phyloP scores from a whole-genome alignment of 92 coral and sea anemone species.

The Zoanthus sansibaricus region DNA sequence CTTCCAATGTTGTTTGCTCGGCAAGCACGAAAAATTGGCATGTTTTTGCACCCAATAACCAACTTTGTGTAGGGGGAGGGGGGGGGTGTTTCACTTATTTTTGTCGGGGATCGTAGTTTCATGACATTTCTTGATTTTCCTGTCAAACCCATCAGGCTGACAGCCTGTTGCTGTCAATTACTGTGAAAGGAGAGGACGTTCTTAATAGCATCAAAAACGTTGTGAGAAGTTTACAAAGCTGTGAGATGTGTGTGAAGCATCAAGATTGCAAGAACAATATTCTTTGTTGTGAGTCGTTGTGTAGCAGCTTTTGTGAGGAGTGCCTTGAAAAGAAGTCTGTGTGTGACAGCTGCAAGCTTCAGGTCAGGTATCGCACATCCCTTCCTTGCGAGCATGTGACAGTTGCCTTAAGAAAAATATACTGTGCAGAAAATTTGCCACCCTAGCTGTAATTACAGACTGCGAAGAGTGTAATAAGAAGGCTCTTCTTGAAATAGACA shows the following conservation, averaged over 20 bases:
- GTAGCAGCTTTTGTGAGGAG: conserved; percentile 41
- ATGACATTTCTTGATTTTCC: too few relatives aligned
- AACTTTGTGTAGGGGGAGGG: too few relatives aligned
- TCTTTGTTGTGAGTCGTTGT: conserved; percentile 15
- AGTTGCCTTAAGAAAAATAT: conserved; percentile 13
- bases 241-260: conserved; percentile 21
- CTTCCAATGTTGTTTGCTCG: too few relatives aligned
- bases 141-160: too few relatives aligned
- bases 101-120: too few relatives aligned
- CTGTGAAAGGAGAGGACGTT: conserved; percentile 58
- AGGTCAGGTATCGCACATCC: conserved; percentile 41
- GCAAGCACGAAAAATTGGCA: too few relatives aligned
- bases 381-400: conserved; percentile 48
- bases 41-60: too few relatives aligned
- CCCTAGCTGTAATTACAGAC: too few relatives aligned
- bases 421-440: conserved; percentile 36
- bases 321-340: conserved; percentile 29
- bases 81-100: too few relatives aligned
- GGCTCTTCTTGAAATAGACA: conserved; percentile 38
- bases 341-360: too few relatives aligned
- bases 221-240: conserved; percentile 56
- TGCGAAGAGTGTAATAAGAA: conserved; percentile 38
- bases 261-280: conserved; percentile 19
- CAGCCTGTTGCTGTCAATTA: conserved; percentile 66
- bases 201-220: conserved; percentile 45